Evolutionary conservation across 2,113 vertebrate genomes (phyloP).

Genomic region (Aphelocoma coerulescens): DNA sequence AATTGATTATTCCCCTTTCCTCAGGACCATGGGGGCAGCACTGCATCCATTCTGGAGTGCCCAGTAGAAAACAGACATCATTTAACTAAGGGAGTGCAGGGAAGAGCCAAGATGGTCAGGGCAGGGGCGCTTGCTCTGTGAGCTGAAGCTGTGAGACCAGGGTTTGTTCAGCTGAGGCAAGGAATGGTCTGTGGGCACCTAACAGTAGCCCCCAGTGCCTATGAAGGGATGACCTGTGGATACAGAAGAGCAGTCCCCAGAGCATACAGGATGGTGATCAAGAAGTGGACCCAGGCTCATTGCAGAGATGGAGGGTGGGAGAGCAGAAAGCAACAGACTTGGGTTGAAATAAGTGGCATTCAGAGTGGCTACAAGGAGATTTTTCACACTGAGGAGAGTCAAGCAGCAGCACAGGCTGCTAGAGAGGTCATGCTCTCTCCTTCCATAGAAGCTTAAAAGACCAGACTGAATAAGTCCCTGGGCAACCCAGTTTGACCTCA

Average conservation of each 20-base stretch:
- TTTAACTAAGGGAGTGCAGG: not conserved
- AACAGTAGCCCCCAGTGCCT: not conserved
- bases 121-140: not conserved
- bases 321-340: not conserved
- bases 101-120: not conserved
- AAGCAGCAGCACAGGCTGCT: not conserved
- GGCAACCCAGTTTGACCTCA: not conserved
- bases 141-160: not conserved
- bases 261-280: fast-evolving
- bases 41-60: not conserved
- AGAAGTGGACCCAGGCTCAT: not conserved
- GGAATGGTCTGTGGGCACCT: not conserved
- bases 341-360: not conserved
- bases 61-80: not conserved
- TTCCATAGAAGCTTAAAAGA: not conserved
- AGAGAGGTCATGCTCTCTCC: not conserved
- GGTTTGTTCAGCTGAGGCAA: not conserved
- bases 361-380: not conserved
- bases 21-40: not conserved
- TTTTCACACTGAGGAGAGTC: not conserved
- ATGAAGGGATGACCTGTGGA: not conserved
- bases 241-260: not conserved
- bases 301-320: not conserved
- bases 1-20: not conserved
- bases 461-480: not conserved